phyloP scores from a whole-genome alignment of 2,797 vertebrate species.

The Numenius phaeopus region DNA sequence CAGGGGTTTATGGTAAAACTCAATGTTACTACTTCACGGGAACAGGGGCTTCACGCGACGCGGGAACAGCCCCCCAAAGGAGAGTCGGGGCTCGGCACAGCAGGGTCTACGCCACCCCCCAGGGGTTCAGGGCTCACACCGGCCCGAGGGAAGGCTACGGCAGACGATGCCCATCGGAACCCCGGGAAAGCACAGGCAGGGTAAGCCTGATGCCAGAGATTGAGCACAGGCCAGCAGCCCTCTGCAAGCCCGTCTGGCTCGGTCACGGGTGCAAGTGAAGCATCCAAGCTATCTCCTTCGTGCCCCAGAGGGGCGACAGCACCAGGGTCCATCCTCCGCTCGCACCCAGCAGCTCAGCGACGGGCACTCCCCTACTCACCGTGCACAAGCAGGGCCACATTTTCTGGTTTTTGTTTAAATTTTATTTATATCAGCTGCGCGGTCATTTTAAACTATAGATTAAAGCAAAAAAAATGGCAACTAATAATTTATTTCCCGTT shows the following conservation, averaged over 20 bases:
- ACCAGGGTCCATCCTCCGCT: neutral
- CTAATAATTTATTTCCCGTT: slow-evolving; percentile 26
- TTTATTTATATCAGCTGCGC: neutral
- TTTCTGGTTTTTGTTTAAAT: too few relatives aligned
- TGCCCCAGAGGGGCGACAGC: neutral
- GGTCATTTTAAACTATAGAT: slow-evolving; percentile 21
- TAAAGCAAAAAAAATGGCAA: slow-evolving; percentile 43
- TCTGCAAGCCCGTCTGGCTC: neutral
- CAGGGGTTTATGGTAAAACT: slow-evolving; percentile 7
- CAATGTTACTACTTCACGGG: slow-evolving; percentile 23
- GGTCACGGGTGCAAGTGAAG: neutral
- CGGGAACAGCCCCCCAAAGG: neutral
- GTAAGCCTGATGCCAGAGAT: neutral
- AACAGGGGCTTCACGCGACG: neutral
- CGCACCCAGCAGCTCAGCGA: neutral
- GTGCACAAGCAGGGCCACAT: neutral
- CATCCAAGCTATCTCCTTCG: neutral
- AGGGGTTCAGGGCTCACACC: neutral
- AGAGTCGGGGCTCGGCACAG: neutral
- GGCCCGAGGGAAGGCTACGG: neutral
- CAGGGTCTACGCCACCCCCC: neutral
- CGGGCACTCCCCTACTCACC: neutral
- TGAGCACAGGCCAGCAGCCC: neutral
- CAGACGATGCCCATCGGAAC: neutral
- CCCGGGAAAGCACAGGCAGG: neutral